phyloP scores from a whole-genome alignment of 2,888 invertebrate species.

The Lymantria monacha region DNA sequence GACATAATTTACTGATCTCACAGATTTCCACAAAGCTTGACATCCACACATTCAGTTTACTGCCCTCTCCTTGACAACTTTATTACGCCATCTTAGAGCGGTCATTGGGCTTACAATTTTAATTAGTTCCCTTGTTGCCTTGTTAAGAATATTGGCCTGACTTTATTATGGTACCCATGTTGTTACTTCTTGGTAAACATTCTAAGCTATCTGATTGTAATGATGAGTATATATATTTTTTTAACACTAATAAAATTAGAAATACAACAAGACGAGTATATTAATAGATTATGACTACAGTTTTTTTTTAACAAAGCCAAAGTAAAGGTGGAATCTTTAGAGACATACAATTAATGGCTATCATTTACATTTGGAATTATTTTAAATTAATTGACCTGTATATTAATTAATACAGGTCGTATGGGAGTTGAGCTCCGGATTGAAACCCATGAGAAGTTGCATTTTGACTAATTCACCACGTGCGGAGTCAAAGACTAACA shows the following conservation, averaged over 20 bases:
- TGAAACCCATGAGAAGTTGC: too few relatives aligned
- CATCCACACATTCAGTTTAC: conserved; percentile 50
- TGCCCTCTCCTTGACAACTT: conserved; percentile 53
- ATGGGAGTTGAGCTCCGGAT: too few relatives aligned
- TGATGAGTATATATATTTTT: conserved; percentile 16
- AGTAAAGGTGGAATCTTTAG: too few relatives aligned
- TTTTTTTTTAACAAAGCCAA: too few relatives aligned
- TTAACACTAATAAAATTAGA: conserved; percentile 8
- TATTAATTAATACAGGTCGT: too few relatives aligned
- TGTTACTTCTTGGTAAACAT: conserved; percentile 42
- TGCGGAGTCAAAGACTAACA: too few relatives aligned
- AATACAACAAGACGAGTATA: background rate
- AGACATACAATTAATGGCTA: too few relatives aligned
- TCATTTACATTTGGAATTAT: too few relatives aligned
- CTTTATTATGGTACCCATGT: conserved; percentile 51
- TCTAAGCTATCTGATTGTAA: conserved; percentile 40
- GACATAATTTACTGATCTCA: conserved; percentile 12
- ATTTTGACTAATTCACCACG: too few relatives aligned
- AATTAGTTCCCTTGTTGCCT: conserved; percentile 64
- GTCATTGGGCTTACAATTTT: conserved; percentile 63
- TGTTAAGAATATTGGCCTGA: conserved; percentile 61
- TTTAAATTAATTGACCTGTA: too few relatives aligned
- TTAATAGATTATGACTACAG: too few relatives aligned
- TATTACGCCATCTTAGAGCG: conserved; percentile 53
- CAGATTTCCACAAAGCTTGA: conserved; percentile 32